A percentile compares a stretch with the other conserved stretches of the same genome.
These are phyloP conservation scores for Agonopterix heracliana DNA, from an alignment of 2,888 invertebrate genomes.

Conservation along the genomic window DNA sequence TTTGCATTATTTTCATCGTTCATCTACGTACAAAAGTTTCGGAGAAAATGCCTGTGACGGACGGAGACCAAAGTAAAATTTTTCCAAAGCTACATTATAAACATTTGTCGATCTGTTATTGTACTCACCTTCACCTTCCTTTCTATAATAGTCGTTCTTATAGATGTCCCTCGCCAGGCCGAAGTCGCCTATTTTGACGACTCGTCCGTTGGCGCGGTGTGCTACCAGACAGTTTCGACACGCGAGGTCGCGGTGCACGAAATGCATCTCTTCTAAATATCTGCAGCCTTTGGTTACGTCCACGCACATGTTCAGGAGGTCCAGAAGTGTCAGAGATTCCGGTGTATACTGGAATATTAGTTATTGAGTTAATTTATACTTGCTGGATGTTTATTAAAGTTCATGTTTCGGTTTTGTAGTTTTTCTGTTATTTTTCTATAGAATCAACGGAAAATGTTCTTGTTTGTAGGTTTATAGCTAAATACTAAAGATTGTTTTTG, in stretches of 20 bases:
- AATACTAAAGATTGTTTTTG: too few relatives aligned
- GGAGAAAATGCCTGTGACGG: too few relatives aligned
- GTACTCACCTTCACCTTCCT: conserved; percentile 85
- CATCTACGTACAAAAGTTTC: too few relatives aligned
- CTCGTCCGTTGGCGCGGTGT: conserved; percentile 79
- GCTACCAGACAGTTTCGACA: conserved; percentile 97
- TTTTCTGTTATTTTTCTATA: too few relatives aligned
- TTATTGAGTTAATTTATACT: background rate
- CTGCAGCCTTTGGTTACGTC: conserved; percentile 97
- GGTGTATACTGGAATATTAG: conserved; percentile 69
- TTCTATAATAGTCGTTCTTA: conserved; percentile 97
- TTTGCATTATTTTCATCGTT: too few relatives aligned
- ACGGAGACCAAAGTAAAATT: too few relatives aligned
- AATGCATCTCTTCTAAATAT: conserved; percentile 97
- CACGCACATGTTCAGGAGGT: conserved; percentile 93
- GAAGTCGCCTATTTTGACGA: conserved; percentile 98
- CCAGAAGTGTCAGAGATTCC: conserved; percentile 84
- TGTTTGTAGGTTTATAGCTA: too few relatives aligned
- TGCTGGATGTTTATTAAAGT: too few relatives aligned
- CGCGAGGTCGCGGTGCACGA: conserved; percentile 97
- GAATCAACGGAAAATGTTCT: too few relatives aligned
- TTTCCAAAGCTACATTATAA: background rate
- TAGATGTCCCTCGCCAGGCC: conserved; percentile 97
- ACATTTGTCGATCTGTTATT: too few relatives aligned
- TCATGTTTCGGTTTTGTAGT: too few relatives aligned